phyloP scores from a whole-genome alignment of 2,888 invertebrate species.

The Caenorhabditis doughertyi region DNA sequence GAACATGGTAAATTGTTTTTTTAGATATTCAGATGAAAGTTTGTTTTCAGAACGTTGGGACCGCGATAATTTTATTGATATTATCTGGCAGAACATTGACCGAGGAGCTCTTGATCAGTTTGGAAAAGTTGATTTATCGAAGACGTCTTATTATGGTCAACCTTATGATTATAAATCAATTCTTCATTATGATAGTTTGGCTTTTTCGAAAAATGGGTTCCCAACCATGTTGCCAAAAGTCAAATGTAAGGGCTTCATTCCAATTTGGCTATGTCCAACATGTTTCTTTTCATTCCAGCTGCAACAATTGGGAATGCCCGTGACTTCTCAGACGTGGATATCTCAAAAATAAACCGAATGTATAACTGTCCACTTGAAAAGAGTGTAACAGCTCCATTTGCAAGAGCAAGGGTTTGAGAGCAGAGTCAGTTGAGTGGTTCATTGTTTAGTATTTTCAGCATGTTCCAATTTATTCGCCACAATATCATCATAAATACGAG shows the following conservation, averaged over 20 bases:
- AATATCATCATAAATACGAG: conserved; percentile 66
- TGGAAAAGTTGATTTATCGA: conserved; percentile 82
- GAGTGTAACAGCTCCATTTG: conserved; percentile 71
- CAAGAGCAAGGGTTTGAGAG: conserved; percentile 71
- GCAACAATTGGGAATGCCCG: conserved; percentile 81
- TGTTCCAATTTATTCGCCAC: conserved; percentile 67
- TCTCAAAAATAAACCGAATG: conserved; percentile 83
- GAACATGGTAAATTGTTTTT: conserved; percentile 76
- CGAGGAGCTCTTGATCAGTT: conserved; percentile 83
- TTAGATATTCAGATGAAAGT: neutral
- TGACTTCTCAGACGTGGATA: conserved; percentile 81
- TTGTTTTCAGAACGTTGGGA: conserved; percentile 80
- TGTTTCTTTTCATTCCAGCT: conserved; percentile 58
- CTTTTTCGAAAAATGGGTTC: conserved; percentile 82
- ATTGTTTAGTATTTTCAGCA: conserved; percentile 51
- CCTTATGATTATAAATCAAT: conserved; percentile 83
- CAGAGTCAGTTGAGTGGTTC: neutral
- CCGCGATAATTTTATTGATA: conserved; percentile 82
- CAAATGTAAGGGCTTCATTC: conserved; percentile 70
- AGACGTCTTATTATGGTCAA: conserved; percentile 82
- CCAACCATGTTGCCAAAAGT: conserved; percentile 82
- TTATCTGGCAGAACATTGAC: conserved; percentile 83
- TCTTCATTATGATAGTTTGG: conserved; percentile 82
- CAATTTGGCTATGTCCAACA: too few species aligned
- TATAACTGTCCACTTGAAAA: conserved; percentile 80